Conservation (phyloP, 2,797 vertebrate species). For the Arnoldichthys spilopterus region DNA sequence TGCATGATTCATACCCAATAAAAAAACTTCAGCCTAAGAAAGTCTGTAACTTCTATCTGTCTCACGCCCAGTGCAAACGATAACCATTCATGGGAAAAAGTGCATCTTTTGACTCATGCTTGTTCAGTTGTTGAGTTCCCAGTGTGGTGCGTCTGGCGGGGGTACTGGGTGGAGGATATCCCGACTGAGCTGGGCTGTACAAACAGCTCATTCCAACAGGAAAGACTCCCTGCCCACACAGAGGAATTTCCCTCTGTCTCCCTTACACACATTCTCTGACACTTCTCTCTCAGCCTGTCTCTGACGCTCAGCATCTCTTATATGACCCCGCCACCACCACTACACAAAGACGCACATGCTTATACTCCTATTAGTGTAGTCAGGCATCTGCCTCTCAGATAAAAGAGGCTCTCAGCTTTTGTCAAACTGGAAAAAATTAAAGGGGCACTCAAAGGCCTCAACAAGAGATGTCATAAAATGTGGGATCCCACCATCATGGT, state of each 20-base stretch:
- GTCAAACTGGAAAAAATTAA: neutral
- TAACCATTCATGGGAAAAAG: conserved; percentile 7
- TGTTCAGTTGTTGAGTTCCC: conserved; percentile 15
- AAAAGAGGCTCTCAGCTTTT: neutral
- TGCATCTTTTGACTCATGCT: neutral
- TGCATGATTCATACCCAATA: too few relatives aligned
- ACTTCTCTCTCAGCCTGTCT: neutral
- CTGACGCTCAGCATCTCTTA: neutral
- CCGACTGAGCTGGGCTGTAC: conserved; percentile 83
- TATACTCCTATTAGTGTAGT: neutral
- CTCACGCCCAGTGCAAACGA: conserved; percentile 35
- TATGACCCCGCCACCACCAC: conserved; percentile 3
- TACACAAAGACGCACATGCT: conserved; percentile 42
- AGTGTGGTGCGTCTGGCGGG: conserved; percentile 65
- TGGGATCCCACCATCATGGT: neutral
- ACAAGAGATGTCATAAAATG: neutral
- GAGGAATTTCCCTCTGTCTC: conserved; percentile 52
- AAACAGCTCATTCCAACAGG: conserved; percentile 83
- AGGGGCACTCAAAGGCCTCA: neutral
- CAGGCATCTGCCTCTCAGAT: neutral
- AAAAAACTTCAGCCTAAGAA: too few relatives aligned
- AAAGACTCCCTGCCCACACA: conserved; percentile 80
- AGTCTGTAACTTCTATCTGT: too few relatives aligned
- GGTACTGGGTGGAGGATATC: conserved; percentile 83
- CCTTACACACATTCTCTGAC: conserved; percentile 49